Conservation (phyloP, 1,140 invertebrate genomes). For the Pogonognathellus flavescens region DNA sequence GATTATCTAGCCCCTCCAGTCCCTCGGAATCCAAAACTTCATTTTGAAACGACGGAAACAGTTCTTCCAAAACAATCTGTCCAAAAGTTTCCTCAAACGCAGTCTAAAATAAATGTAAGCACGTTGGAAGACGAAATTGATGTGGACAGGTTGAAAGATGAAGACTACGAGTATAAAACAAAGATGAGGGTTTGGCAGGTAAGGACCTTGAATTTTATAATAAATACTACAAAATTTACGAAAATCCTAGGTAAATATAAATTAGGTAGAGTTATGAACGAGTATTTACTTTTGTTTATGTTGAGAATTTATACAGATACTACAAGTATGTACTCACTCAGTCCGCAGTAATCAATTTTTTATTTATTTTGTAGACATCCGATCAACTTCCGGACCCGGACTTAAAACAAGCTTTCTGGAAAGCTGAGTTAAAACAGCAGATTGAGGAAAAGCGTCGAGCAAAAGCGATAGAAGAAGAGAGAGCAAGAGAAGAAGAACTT, state of each 20-base stretch:
- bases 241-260: too few relatives aligned
- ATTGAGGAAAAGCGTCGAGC: conserved; percentile 39
- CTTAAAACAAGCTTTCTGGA: conserved; percentile 50
- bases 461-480: conserved; percentile 32
- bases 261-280: too few relatives aligned
- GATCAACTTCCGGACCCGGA: conserved; percentile 56
- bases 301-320: too few relatives aligned
- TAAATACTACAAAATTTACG: too few relatives aligned
- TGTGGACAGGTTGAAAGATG: conserved; percentile 6
- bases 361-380: conserved; percentile 49
- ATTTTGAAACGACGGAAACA: not conserved
- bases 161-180: not conserved
- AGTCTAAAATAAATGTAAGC: not conserved
- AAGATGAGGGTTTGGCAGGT: conserved; percentile 35
- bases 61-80: not conserved
- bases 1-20: not conserved
- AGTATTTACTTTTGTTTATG: too few relatives aligned
- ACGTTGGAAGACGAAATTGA: not conserved
- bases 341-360: too few relatives aligned
- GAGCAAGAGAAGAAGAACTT: conserved; percentile 30
- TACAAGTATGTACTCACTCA: too few relatives aligned
- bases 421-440: conserved; percentile 46
- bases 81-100: not conserved
- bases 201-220: not conserved
- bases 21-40: not conserved